Base-by-base conservation (phyloP, 2,797 vertebrate species). In the Coregonus ussuriensis region DNA sequence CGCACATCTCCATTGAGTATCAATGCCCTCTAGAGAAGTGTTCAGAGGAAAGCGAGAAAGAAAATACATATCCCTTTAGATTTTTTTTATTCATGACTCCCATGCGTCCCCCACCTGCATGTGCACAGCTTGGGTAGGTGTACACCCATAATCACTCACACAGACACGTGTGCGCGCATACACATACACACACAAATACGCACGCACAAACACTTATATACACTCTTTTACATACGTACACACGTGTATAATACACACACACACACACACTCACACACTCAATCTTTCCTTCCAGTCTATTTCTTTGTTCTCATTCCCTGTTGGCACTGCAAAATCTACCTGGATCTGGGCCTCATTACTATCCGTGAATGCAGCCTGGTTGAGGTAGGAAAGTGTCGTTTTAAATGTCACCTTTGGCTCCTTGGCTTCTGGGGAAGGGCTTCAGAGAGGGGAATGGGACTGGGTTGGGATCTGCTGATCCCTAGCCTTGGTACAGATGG, bases 401-500 rank as follows among this genome's bases (percentile, higher is more conserved):
- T 18, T 87, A 91, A 62, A 90, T 90, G 91, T 92, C 89, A 91
- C 89, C 89, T 91, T 92, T 86, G 84, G 88, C 78, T 86, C 76
- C 76, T 82, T 74, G 85, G 77, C 89, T 70, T 72, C 74, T 81
- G 72, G 75, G 72, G 75, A 80, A 82, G 80, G 83, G 82, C 77
- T 74, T 15, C 41, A 3, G 33, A 71, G 67, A 81, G 85, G 74
- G 81, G 82, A 79, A 74, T 16, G 76, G 83, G 83, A 33, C 84
- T 71, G 85, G 59, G 83, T 33, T 72, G 87, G 88, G 53, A 41
- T 71, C 63, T 74, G 52, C 13, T 88, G 88, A 90, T 86, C 91
- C 79, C 77, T 75, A 80, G 84, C 86, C 84, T 76, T 62, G 79
- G 84, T 89, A 91, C 92, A 94, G 93, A 94, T 92, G 92, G 92